Evolutionary conservation across 2,888 invertebrate genomes (phyloP).

Genomic region (Portevinia maculata): DNA sequence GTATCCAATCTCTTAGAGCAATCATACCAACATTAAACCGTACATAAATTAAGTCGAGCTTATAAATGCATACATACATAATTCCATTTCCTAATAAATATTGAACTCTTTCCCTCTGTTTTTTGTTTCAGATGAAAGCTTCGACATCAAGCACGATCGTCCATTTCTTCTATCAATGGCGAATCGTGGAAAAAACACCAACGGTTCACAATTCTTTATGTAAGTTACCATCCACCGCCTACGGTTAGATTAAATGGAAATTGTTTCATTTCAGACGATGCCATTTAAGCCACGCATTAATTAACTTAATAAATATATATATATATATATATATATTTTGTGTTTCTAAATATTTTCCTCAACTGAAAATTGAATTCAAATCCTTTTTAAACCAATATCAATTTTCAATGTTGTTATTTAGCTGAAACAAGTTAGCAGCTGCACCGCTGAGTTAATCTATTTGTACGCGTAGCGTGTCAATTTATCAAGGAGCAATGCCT

Average conservation of each 20-base stretch:
- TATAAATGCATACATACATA: no score
- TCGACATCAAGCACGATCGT: conserved; percentile 93
- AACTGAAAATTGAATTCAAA: conserved; percentile 60
- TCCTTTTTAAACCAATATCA: conserved; percentile 66
- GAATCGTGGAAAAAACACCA: conserved; percentile 98
- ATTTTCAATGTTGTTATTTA: conserved; percentile 74
- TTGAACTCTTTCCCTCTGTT: not conserved
- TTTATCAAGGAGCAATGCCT: conserved; percentile 32
- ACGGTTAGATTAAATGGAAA: conserved; percentile 45
- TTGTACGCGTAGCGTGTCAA: conserved; percentile 39
- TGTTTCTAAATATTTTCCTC: conserved; percentile 29
- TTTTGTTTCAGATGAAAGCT: conserved; percentile 92
- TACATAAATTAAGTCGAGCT: no score
- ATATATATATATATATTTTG: conserved; percentile 13
- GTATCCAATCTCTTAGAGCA: no score
- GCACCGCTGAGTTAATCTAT: conserved; percentile 55
- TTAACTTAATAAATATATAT: conserved; percentile 15
- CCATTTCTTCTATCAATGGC: conserved; percentile 98
- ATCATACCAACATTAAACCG: no score
- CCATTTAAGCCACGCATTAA: conserved; percentile 10
- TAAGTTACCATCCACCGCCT: conserved; percentile 85
- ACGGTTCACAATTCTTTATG: conserved; percentile 99
- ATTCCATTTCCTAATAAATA: not conserved
- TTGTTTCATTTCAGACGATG: conserved; percentile 62
- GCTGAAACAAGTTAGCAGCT: conserved; percentile 62